Evolutionary conservation across 1,140 invertebrate genomes (phyloP), one percentile per base, ranked within the genome.

Genomic region (Pomacea maculata): DNA sequence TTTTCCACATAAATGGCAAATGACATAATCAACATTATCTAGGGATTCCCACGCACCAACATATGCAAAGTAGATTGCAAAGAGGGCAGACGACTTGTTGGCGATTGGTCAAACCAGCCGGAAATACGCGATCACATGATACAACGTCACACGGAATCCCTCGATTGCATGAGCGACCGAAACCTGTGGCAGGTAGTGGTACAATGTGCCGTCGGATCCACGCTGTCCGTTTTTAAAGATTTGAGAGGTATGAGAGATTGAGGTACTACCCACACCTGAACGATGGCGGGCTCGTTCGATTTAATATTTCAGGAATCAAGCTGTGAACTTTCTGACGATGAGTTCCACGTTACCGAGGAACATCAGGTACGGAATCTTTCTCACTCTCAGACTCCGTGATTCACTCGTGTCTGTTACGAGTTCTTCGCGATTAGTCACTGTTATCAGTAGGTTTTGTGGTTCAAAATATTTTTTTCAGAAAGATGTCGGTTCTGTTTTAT

Each of bases 241-340:
- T 64, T 61, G n/a, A 17, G 7, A 61, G 29, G 61, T 71, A 14
- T 65, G 67, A 61, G 25, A 34, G 54, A 71, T 78, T 63, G 77
- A 83, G 81, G 65, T 79, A 78, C 82, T 78, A 78, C 73, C 55
- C 54, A 91, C 90, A 88, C 88, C 91, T 67, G 91, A 90, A 94
- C 54, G 63, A 77, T 77, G 75, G 75, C 75, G 63, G 78, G 78
- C 29, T 91, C 97, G 89, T 97, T 98, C 92, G 96, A 97, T 92
- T 94, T 98, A 89, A 96, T 97, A 92, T 92, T 97, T 87, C 95
- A 95, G 85, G 94, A 94, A 87, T 93, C 93, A 83, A 95, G 95
- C n/a, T 95, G 95, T 70, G 95, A 96, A 52, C 83, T 87, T 45
- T 92, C 91, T 34, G 91, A 92, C 88, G 96, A 97, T n/a, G 87